A percentile compares a stretch with the other conserved stretches of the same genome.
phyloP scores from a whole-genome alignment of 2,797 vertebrate genomes.

The Heteromormyrus szaboi region DNA sequence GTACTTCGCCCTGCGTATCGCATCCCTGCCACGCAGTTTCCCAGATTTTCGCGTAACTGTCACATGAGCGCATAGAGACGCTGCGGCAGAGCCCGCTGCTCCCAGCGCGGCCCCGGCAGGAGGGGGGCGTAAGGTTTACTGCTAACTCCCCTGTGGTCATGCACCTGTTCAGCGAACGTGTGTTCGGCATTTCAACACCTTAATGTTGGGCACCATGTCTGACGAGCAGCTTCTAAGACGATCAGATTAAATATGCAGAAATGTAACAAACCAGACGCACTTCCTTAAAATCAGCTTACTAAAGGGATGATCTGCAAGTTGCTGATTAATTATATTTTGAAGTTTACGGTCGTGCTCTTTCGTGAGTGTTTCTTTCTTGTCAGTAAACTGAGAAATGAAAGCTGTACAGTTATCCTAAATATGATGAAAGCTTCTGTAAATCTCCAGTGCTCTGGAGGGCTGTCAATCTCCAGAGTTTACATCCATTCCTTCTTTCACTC shows the following conservation, averaged over 20 bases:
- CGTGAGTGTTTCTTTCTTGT: background rate
- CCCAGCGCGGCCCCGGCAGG: background rate
- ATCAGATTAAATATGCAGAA: background rate
- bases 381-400: background rate
- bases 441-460: background rate
- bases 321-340: background rate
- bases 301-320: background rate
- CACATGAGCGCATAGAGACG: background rate
- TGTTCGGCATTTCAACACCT: background rate
- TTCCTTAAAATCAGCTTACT: background rate
- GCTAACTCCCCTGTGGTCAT: background rate
- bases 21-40: background rate
- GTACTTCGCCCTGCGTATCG: background rate
- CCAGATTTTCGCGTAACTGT: background rate
- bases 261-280: background rate
- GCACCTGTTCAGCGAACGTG: background rate
- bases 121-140: background rate
- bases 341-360: background rate
- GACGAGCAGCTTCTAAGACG: background rate
- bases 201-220: background rate
- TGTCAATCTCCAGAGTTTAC: background rate
- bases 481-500: background rate
- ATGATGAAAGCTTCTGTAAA: background rate
- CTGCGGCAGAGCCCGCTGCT: background rate
- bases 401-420: background rate